Evolutionary conservation across 1,140 invertebrate species (phyloP), one percentile per base, ranked within the genome.

Genomic region (Drosophila neocordata): DNA sequence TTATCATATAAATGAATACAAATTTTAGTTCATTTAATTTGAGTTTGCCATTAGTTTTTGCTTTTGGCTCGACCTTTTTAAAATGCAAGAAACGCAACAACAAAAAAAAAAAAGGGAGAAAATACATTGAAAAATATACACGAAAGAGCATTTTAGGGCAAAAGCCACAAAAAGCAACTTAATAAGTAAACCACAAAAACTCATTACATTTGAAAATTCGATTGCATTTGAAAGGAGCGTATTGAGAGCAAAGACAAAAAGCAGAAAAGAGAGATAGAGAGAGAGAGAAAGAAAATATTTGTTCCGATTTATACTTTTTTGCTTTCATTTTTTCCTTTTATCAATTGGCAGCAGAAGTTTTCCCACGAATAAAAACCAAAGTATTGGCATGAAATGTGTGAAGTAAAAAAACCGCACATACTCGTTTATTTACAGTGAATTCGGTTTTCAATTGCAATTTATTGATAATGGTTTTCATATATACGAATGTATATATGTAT

Each of bases 141-240:
- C 31, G n/a, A 74, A 62, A 48, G n/a, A 51, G 22, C 37, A 67
- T 68, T 82, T 64, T 11, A 20, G 55, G 15, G 41, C 41, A 18
- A 20, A 31, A 18, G 24, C 22, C 41, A 61, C 65, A 77, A 38
- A 59, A 69, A 60, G 57, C 57, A 22, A 57, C 53, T 66, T 68
- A 78, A 68, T 73, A 74, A 70, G 52, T 53, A 34, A 41, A 20
- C 75, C 73, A 70, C 73, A 67, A 64, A 81, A 78, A 75, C 69
- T 85, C 81, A 85, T 85, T 85, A 80, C 69, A 58, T 15, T 52
- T 22, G 15, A 55, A 55, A 77, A 85, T 85, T 81, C 58, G 48
- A 81, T 81, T 73, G 69, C 65, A 65, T 61, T 76, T 27, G 44
- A 31, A 27, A 57, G 58, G 20, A 61, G 31, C 57, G 9, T 2